phyloP scores from a whole-genome alignment of 2,888 invertebrate genomes.

The Ernsta delagoae region DNA sequence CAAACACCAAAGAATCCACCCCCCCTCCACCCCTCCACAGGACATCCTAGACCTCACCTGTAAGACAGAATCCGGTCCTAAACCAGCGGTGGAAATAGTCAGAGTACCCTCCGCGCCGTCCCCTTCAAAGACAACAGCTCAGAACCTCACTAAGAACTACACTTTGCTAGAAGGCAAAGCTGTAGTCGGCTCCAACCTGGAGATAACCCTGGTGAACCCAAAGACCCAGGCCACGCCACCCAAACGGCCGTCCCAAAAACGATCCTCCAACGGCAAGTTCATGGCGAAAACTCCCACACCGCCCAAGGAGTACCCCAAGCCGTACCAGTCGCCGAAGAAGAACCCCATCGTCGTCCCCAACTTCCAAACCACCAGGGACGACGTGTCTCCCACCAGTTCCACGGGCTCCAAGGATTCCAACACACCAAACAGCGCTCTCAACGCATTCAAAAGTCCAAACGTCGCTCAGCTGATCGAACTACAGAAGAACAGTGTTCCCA shows the following conservation, averaged over 20 bases:
- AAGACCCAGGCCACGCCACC: constrained; percentile 56
- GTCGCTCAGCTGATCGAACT: constrained; percentile 54
- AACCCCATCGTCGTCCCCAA: constrained; percentile 64
- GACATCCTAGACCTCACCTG: constrained; percentile 88
- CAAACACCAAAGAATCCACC: constrained; percentile 55
- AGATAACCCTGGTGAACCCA: constrained; percentile 88
- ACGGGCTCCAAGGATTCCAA: constrained; percentile 55
- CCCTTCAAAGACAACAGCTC: constrained; percentile 71
- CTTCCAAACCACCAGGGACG: constrained; percentile 66
- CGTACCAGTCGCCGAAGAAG: constrained; percentile 56
- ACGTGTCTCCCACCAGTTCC: constrained; percentile 60
- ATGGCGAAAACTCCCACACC: constrained; percentile 76
- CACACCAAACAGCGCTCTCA: constrained; percentile 46
- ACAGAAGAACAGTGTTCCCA: constrained; percentile 55
- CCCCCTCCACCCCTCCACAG: constrained; percentile 62
- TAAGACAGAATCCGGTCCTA: constrained; percentile 58
- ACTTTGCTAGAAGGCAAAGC: constrained; percentile 71
- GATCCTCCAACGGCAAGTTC: constrained; percentile 84
- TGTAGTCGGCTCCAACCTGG: constrained; percentile 87
- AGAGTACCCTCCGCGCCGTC: constrained; percentile 70
- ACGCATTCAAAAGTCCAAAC: constrained; percentile 47
- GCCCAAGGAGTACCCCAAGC: constrained; percentile 61
- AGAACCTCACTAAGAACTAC: constrained; percentile 78
- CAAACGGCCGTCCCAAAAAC: constrained; percentile 71
- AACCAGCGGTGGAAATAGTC: constrained; percentile 85